Evolutionary conservation across 1,140 invertebrate species (phyloP).

Genomic region (Dolichoris vasculosae): DNA sequence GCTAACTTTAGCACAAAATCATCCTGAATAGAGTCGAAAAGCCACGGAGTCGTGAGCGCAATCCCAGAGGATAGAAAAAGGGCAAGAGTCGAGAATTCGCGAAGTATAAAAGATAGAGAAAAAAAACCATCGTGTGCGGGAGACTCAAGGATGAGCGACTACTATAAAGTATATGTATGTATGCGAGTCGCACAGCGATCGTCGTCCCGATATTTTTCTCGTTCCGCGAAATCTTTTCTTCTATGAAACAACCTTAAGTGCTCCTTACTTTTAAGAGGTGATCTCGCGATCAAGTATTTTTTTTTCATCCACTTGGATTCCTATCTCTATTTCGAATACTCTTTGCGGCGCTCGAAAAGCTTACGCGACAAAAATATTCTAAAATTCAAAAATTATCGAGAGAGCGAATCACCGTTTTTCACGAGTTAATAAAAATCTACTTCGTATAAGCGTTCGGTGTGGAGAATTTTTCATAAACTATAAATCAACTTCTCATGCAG

Average conservation of each 20-base stretch:
- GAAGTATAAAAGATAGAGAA: constrained; percentile 17
- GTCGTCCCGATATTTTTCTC: background rate
- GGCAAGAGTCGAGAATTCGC: background rate
- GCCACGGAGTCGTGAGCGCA: background rate
- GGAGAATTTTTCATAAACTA: too few relatives aligned
- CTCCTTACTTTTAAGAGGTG: background rate
- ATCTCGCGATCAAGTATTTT: background rate
- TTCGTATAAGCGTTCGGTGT: too few relatives aligned
- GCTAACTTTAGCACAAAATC: constrained; percentile 34
- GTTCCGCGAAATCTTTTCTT: background rate
- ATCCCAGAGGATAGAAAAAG: background rate
- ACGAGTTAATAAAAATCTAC: too few relatives aligned
- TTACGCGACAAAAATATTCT: too few relatives aligned
- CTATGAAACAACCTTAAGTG: background rate
- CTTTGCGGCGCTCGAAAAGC: background rate
- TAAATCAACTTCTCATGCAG: too few relatives aligned
- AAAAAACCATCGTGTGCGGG: constrained; percentile 16
- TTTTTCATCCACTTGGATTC: background rate
- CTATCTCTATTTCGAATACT: background rate
- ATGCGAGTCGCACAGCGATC: constrained; percentile 1
- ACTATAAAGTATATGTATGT: background rate
- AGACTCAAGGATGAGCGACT: background rate
- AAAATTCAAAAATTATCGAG: too few relatives aligned
- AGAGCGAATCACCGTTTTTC: too few relatives aligned
- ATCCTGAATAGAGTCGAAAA: background rate